Evolutionary conservation across 2,113 vertebrate species (phyloP).

Genomic region (Sceloporus tristichus): DNA sequence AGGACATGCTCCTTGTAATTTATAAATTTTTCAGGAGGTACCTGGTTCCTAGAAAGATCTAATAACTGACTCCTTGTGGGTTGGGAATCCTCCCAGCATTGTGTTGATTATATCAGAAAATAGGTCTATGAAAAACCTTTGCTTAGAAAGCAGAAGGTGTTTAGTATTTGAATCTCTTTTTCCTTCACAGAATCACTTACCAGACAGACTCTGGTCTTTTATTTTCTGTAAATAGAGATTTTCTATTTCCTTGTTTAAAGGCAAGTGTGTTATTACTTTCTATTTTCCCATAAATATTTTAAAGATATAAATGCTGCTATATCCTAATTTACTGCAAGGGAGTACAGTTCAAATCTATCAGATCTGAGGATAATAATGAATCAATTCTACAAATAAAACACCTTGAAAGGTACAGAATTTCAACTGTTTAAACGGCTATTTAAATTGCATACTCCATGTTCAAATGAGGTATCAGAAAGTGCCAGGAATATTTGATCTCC

Average conservation of each 20-base stretch:
- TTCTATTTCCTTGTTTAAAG: not conserved
- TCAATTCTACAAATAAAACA: not conserved
- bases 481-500: not conserved
- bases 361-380: not conserved
- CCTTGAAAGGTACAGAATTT: not conserved
- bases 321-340: not conserved
- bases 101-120: not conserved
- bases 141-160: not conserved
- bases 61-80: not conserved
- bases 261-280: not conserved
- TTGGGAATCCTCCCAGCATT: not conserved
- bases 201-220: no score
- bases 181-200: no score
- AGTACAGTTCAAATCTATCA: not conserved
- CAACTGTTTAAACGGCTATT: not conserved
- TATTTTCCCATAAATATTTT: not conserved
- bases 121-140: no score
- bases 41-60: not conserved
- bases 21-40: not conserved
- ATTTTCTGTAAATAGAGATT: not conserved
- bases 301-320: not conserved
- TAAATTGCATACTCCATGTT: not conserved
- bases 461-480: not conserved
- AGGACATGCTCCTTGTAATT: no score
- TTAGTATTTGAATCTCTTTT: not conserved